Conservation (phyloP, 2,113 vertebrate genomes). For the Zosterops pallidus region DNA sequence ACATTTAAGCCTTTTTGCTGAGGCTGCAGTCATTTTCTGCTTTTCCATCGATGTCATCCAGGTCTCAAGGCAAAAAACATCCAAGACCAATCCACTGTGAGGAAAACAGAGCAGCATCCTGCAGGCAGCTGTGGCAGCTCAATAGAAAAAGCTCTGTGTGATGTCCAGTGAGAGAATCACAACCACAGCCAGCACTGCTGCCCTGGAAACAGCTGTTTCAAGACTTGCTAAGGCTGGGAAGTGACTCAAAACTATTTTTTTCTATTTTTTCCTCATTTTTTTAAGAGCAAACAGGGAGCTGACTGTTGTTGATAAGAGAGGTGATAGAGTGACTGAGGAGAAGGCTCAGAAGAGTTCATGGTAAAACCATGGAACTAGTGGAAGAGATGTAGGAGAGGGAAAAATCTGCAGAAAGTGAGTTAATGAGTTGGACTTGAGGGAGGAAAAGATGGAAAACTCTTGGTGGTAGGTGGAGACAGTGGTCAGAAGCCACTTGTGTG, state of each 20-base stretch:
- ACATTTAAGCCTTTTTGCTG: not conserved
- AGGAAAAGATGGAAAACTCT: not conserved
- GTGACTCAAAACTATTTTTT: not conserved
- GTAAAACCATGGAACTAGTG: not conserved
- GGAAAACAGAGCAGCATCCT: not conserved
- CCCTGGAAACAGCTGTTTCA: not conserved
- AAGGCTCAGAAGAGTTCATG: not conserved
- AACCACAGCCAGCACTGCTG: not conserved
- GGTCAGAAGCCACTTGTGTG: not conserved
- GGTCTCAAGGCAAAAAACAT: not conserved
- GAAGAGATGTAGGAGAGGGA: not conserved
- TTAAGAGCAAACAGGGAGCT: not conserved
- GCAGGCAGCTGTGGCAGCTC: slow-evolving; percentile 18
- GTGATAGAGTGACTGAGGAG: not conserved
- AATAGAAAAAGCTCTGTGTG: not conserved
- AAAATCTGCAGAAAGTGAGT: not conserved
- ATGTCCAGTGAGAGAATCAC: not conserved
- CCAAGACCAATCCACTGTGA: not conserved
- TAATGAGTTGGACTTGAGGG: not conserved
- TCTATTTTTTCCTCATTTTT: not conserved
- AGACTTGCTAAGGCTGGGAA: not conserved
- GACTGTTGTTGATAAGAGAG: not conserved
- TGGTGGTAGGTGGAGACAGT: not conserved
- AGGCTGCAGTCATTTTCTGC: not conserved
- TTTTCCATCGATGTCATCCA: not conserved